Percentiles rank a stretch among this genome's conserved stretches.
Evolutionary conservation across 2,113 vertebrate genomes (phyloP).

Genomic region (Myiozetetes cayanensis): DNA sequence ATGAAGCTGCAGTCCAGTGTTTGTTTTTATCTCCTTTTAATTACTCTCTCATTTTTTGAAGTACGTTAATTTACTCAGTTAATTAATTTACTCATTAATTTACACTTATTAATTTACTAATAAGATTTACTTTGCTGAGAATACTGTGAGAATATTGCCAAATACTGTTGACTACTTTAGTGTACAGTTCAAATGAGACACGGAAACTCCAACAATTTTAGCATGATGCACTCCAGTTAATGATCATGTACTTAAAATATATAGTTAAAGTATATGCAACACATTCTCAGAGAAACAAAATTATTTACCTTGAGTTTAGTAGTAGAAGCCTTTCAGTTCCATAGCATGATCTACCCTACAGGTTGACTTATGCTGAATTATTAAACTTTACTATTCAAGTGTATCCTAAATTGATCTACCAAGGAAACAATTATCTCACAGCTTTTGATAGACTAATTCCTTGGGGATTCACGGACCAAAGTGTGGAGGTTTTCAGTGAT

Average conservation of each 20-base stretch:
- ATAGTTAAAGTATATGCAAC: neutral
- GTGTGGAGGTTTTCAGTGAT: neutral
- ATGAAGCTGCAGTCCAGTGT: neutral
- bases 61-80: neutral
- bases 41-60: neutral
- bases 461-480: neutral
- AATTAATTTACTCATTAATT: neutral
- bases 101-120: neutral
- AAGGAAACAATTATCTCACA: neutral
- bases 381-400: neutral
- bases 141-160: neutral
- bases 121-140: neutral
- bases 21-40: neutral
- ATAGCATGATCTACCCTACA: neutral
- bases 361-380: neutral
- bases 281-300: neutral
- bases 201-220: neutral
- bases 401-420: neutral
- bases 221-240: neutral
- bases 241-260: neutral
- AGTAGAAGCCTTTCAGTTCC: neutral
- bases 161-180: neutral
- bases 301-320: neutral
- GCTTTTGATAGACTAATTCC: neutral
- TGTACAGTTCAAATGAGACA: neutral